These are phyloP conservation scores for Yoshiicerus persimilis DNA, from an alignment of 1,140 invertebrate genomes.

Conservation along the genomic window DNA sequence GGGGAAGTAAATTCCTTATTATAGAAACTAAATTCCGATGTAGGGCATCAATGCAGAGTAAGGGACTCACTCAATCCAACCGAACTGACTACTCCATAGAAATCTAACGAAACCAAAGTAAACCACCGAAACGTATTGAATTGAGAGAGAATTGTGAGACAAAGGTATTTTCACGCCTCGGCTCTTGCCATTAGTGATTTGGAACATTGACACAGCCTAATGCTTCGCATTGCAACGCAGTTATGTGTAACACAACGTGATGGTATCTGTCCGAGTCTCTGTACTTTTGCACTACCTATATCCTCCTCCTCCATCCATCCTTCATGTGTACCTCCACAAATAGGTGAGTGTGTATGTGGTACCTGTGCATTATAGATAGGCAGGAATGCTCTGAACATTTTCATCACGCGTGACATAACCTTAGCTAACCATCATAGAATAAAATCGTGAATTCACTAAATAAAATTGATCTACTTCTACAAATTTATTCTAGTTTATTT, in stretches of 20 bases:
- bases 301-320: background rate
- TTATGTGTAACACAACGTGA: background rate
- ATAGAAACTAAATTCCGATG: background rate
- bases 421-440: background rate
- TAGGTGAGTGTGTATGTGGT: no score
- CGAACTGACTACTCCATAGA: background rate
- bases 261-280: background rate
- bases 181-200: constrained; percentile 7
- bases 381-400: background rate
- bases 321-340: background rate
- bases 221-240: background rate
- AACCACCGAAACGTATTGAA: constrained; percentile 3
- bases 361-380: background rate
- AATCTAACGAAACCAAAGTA: background rate
- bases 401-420: background rate
- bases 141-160: constrained; percentile 1
- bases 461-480: background rate
- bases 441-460: background rate
- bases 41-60: background rate
- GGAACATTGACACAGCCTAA: background rate
- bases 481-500: no score
- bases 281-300: no score
- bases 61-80: background rate
- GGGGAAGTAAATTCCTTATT: background rate
- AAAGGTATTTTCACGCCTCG: constrained; percentile 19